Conservation (phyloP, 2,888 invertebrate genomes). For the Dryadula phaetusa region DNA sequence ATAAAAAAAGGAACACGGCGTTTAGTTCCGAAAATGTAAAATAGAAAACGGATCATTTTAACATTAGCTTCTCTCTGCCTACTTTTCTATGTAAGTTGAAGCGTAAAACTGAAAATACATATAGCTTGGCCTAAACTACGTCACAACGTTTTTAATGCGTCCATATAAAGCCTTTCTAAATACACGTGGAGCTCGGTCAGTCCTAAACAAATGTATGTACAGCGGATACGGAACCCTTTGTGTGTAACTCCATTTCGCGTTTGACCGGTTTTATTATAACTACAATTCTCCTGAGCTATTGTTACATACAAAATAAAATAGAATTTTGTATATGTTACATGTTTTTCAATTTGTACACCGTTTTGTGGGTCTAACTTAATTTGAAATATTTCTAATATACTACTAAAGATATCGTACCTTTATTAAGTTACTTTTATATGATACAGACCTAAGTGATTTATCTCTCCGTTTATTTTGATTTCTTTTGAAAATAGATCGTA, state of each 20-base stretch:
- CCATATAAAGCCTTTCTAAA: background rate
- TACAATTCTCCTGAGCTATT: conserved; percentile 32
- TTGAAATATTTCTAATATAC: background rate
- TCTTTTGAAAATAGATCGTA: too few relatives aligned
- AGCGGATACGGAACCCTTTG: conserved; percentile 5
- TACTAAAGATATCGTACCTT: too few relatives aligned
- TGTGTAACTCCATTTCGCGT: conserved; percentile 5
- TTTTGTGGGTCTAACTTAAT: background rate
- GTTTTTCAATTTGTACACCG: background rate
- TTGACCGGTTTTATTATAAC: conserved; percentile 38
- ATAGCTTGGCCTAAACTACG: too few relatives aligned
- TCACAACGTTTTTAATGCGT: too few relatives aligned
- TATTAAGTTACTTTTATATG: too few relatives aligned
- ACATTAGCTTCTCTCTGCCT: too few relatives aligned
- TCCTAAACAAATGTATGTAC: conserved; percentile 9
- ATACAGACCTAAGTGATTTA: background rate
- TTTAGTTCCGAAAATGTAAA: too few relatives aligned
- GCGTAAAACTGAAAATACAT: too few relatives aligned
- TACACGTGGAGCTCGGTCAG: background rate
- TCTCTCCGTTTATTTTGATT: too few relatives aligned
- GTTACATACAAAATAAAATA: conserved; percentile 37
- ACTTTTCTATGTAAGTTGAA: too few relatives aligned
- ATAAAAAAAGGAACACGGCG: too few relatives aligned
- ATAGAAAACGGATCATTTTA: too few relatives aligned
- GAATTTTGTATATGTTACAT: conserved; percentile 24